These are phyloP conservation scores for Pterocles burchelli DNA, from an alignment of 2,113 vertebrate species.

Conservation along the genomic window DNA sequence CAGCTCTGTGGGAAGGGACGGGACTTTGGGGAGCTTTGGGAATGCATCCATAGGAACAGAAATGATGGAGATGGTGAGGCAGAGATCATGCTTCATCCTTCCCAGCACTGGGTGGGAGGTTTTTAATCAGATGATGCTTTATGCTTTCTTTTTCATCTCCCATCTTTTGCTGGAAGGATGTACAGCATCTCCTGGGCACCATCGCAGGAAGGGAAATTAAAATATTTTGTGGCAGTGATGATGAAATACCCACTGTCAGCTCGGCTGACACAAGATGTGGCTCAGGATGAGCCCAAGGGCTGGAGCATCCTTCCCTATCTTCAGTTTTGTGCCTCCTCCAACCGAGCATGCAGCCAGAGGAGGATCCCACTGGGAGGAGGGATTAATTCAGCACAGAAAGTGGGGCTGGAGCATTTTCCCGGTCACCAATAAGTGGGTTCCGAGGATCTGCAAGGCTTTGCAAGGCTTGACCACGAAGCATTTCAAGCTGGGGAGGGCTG, in stretches of 20 bases:
- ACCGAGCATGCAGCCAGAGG: fast-evolving
- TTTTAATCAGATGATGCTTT: not conserved
- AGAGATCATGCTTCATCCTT: not conserved
- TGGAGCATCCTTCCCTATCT: not conserved
- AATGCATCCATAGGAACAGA: not conserved
- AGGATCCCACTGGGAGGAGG: not conserved
- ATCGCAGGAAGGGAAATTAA: not conserved
- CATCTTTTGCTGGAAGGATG: not conserved
- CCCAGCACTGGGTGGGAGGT: fast-evolving
- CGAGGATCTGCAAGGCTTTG: not conserved
- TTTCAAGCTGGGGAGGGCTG: not conserved
- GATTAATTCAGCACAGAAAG: not conserved
- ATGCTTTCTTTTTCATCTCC: not conserved
- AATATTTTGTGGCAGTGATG: not conserved
- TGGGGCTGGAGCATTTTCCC: not conserved
- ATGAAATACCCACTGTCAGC: not conserved
- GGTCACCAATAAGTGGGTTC: not conserved
- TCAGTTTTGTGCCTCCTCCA: fast-evolving
- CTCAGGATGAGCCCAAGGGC: not conserved
- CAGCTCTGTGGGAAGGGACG: not conserved
- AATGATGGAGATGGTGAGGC: not conserved
- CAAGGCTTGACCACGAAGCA: not conserved
- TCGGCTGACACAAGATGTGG: not conserved
- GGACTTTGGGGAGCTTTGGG: not conserved
- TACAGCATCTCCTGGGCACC: not conserved